Percentiles rank a stretch among this genome's conserved stretches.
Conservation (phyloP, 2,113 vertebrate species). For the Melanocharis versteri region DNA sequence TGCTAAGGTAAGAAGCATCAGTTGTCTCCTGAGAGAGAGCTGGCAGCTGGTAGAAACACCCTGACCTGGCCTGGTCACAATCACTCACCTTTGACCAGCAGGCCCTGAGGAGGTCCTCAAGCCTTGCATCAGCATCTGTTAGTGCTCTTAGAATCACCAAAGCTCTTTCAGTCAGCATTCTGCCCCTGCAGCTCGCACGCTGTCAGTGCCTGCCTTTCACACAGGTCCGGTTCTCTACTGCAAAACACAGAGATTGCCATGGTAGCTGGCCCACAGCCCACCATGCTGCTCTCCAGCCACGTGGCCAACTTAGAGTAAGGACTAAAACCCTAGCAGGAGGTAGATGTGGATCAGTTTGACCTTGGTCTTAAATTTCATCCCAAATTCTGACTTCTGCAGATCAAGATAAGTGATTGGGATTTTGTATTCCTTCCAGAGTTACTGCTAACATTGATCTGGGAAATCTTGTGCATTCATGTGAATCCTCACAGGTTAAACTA, state of each 20-base stretch:
- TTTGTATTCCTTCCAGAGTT: background rate
- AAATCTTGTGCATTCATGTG: background rate
- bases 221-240: background rate
- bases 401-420: background rate
- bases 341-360: background rate
- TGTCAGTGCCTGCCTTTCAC: rapidly evolving
- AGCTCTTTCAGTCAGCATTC: rapidly evolving
- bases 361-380: background rate
- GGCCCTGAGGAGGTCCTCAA: background rate
- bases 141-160: background rate
- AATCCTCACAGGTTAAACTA: background rate
- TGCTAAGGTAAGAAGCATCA: background rate
- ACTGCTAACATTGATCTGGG: background rate
- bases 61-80: background rate
- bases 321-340: background rate
- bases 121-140: background rate
- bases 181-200: rapidly evolving
- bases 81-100: rapidly evolving
- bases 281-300: rapidly evolving
- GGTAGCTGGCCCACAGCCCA: background rate
- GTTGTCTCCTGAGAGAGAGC: background rate
- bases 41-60: background rate
- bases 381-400: background rate
- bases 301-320: background rate
- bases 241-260: background rate